Evolutionary conservation across 1,140 invertebrate genomes (phyloP).

Genomic region (Eriosoma lanigerum): DNA sequence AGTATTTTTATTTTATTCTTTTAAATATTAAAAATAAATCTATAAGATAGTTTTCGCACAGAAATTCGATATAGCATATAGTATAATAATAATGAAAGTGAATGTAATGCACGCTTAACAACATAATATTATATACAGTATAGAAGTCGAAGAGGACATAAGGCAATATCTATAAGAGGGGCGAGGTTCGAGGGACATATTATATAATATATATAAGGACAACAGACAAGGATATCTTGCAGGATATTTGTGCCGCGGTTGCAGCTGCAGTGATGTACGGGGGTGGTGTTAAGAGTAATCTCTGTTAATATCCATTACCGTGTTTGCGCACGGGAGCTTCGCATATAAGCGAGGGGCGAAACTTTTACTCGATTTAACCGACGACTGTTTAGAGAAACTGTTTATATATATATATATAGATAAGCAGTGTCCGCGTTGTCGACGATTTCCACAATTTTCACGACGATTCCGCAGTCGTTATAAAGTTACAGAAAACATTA

Average conservation of each 20-base stretch:
- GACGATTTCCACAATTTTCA: too few relatives aligned
- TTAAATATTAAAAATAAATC: too few relatives aligned
- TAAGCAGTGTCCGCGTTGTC: not conserved
- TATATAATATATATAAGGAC: not conserved
- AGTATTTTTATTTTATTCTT: too few relatives aligned
- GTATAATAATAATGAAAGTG: not conserved
- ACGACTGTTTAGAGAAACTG: not conserved
- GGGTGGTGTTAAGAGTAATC: conserved; percentile 42
- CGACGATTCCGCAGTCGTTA: not conserved
- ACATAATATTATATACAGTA: conserved; percentile 5
- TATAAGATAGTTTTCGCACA: too few relatives aligned
- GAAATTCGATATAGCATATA: too few relatives aligned
- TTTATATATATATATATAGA: not conserved
- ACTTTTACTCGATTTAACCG: conserved; percentile 39
- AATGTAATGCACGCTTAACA: not conserved
- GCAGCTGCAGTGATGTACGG: not conserved
- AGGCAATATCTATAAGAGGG: not conserved
- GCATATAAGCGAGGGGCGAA: not conserved
- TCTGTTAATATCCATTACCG: conserved; percentile 48
- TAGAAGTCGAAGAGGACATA: not conserved
- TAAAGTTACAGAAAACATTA: not conserved
- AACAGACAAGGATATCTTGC: not conserved
- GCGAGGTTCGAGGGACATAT: not conserved
- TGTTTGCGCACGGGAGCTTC: conserved; percentile 31
- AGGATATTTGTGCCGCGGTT: not conserved